Base-by-base conservation (phyloP, 2,888 invertebrate genomes). In the Phasia obesa region DNA sequence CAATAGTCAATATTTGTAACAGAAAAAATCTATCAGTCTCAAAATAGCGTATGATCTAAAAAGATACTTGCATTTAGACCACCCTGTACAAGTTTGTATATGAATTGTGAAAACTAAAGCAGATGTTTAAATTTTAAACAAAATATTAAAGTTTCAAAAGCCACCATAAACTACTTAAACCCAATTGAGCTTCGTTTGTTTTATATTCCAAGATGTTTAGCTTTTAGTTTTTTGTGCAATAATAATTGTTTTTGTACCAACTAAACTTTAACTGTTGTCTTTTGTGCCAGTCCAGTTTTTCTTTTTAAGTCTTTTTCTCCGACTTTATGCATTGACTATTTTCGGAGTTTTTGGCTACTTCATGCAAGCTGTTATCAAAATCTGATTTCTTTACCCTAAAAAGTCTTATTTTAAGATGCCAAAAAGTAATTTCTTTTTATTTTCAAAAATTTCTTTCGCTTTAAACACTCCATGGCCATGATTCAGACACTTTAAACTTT, bases 321-420 rank as follows among this genome's bases (percentile, higher is more conserved):
- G 31, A n/a, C 7, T 23, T 13, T 51, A 27, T 21, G 13, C 27
- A 49, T 49, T 35, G 44, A 55, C 65, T 49, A n/a, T 75, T 47
- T 60, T 59, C 17, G 44, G 67, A n/a, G 21, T 57, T 76, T 67
- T 60, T 73, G 47, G 60, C 53, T 44, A 19, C 60, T 44, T 57
- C 13, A 38, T 38, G 60, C 49, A 27, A 70, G 64, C 55, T 64
- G 23, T 65, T 75, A 81, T 76, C 76, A 31, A 70, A 62, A 76
- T 81, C 73, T 47, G 67, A 60, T 74, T 73, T 73, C 38, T 44
- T 53, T 44, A 31, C 67, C 60, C 65, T 69, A 80, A 69, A 74
- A 74, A 67, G 60, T 44, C 35, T 67, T 75, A 60, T 65, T 79
- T 75, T 75, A 76, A 67, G 65, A 79, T 79, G 83, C 75, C 75